Base-by-base conservation (phyloP, 1,140 invertebrate genomes). In the Subanguina moxae region DNA sequence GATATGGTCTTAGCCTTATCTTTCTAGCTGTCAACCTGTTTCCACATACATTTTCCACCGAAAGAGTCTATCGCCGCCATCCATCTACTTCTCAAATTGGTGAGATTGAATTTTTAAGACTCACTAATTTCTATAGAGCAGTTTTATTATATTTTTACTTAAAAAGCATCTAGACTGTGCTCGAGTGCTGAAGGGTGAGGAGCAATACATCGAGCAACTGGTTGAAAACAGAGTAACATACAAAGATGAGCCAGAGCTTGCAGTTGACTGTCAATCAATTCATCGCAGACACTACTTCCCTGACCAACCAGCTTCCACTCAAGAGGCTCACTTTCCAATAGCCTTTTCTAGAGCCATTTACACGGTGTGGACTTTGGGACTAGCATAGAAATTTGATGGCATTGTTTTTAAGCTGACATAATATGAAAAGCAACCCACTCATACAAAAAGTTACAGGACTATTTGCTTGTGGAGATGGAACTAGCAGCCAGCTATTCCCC, bases 401-500 rank as follows among this genome's bases (percentile, higher is more conserved):
- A 13, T 45, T n/a, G n/a, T n/a, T n/a, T n/a, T n/a, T 45, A 45
- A 45, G 11, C 43, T 13, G n/a, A 45, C 43, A 45, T 45, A 45
- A 13, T 45, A 13, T 13, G n/a, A 45, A 13, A 45, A 45, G n/a
- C n/a, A n/a, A 45, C n/a, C n/a, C n/a, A 13, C 43, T 45, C 11
- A 45, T 45, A n/a, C n/a, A 11, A 13, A 45, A 11, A n/a, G n/a
- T 38, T 72, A 1, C 17, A 72, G 73, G 75, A 76, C 52, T 76
- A 76, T 52, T 28, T 57, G 13, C 48, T 77, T 21, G 15, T 80
- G 5, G 75, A 76, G 73, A 59, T 72, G n/a, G 68, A 76, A 21
- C 56, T 76, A 13, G 74, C 66, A 17, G 57, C 52, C 21, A 64
- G 28, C 28, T 76, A 76, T 62, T 59, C 69, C 1, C 77, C 75